phyloP scores from a whole-genome alignment of 2,113 vertebrate species.

The Lipophrys pholis region DNA sequence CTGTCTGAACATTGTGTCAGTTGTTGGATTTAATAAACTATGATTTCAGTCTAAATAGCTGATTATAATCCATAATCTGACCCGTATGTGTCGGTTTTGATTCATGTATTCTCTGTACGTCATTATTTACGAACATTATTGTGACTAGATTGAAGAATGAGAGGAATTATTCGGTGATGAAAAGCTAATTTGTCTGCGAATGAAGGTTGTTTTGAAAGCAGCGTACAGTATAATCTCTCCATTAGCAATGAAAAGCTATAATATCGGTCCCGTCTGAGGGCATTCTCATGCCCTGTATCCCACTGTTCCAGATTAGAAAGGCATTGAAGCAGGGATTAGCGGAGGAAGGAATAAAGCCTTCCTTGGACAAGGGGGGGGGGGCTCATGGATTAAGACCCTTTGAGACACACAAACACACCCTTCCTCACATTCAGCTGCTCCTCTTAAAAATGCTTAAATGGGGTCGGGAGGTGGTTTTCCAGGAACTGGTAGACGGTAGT shows the following conservation, averaged over 20 bases:
- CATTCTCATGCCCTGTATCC: slow-evolving; percentile 45
- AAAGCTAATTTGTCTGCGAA: background rate
- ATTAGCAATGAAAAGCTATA: slow-evolving; percentile 49
- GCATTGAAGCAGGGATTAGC: slow-evolving; percentile 62
- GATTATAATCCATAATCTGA: no score
- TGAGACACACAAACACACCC: slow-evolving; percentile 19
- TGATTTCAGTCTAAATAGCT: no score
- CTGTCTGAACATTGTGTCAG: no score
- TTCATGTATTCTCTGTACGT: no score
- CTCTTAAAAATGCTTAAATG: slow-evolving; percentile 61
- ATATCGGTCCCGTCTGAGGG: slow-evolving; percentile 48
- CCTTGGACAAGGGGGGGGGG: slow-evolving; percentile 48
- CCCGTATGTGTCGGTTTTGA: no score
- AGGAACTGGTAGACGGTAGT: background rate
- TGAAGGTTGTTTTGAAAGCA: slow-evolving; percentile 28
- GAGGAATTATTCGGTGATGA: background rate
- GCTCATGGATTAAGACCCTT: slow-evolving; percentile 51
- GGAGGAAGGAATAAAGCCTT: slow-evolving; percentile 40
- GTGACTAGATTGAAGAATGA: no score
- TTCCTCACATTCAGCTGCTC: slow-evolving; percentile 38
- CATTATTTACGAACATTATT: no score
- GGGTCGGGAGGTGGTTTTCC: slow-evolving; percentile 22
- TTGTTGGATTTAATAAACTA: no score
- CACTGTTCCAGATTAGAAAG: slow-evolving; percentile 56
- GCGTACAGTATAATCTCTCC: slow-evolving; percentile 37